phyloP scores from a whole-genome alignment of 2,888 invertebrate species.

The Endotricha flammealis region DNA sequence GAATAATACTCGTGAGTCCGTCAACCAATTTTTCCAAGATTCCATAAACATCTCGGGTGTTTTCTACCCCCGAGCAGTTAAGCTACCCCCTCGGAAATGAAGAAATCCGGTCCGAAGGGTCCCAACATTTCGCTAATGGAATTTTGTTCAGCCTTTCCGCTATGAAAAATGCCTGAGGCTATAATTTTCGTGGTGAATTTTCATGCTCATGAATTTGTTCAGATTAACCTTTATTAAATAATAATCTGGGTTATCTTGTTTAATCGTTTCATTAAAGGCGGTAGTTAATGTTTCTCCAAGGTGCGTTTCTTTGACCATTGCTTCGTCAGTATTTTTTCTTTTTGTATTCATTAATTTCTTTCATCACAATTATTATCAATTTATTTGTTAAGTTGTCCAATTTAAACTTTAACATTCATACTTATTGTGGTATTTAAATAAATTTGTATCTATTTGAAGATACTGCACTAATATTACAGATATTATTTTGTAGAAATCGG shows the following conservation, averaged over 20 bases:
- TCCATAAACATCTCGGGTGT: slow-evolving; percentile 5
- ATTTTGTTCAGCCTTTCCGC: slow-evolving; percentile 15
- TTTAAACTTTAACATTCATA: too few species aligned
- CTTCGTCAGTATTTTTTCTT: too few species aligned
- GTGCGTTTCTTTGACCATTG: too few species aligned
- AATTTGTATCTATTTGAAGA: too few species aligned
- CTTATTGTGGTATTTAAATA: too few species aligned
- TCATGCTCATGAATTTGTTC: not conserved
- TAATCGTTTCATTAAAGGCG: not conserved
- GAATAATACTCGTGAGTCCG: too few species aligned
- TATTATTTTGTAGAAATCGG: too few species aligned
- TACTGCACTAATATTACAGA: too few species aligned
- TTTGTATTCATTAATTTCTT: too few species aligned
- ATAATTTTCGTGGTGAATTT: slow-evolving; percentile 1
- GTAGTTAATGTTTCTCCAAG: too few species aligned
- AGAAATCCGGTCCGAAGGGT: slow-evolving; percentile 24
- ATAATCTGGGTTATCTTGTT: not conserved
- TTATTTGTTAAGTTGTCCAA: too few species aligned
- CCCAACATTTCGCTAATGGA: slow-evolving; percentile 24
- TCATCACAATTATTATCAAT: too few species aligned
- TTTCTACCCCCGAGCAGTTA: slow-evolving; percentile 9
- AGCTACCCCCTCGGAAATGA: slow-evolving; percentile 24
- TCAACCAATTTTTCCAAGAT: not conserved
- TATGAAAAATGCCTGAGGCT: slow-evolving; percentile 19
- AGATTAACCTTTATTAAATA: not conserved